These are phyloP conservation scores for Galeopterus variegatus DNA, from an alignment of 2,113 vertebrate genomes.

Conservation along the genomic window DNA sequence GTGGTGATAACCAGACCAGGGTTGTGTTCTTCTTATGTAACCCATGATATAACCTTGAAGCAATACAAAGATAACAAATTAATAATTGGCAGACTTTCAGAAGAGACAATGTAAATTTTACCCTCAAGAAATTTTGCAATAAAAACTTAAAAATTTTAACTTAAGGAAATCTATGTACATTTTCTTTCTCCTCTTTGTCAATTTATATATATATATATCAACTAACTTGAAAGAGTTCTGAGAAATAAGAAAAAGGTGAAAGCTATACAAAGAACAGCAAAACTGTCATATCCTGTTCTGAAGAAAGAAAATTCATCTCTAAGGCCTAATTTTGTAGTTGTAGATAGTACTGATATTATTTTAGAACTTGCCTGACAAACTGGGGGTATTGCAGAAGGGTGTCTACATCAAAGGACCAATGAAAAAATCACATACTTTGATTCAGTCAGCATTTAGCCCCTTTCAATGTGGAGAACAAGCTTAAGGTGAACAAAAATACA, in stretches of 20 bases:
- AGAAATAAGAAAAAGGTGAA: constrained; percentile 21
- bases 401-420: not conserved
- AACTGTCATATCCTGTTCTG: not conserved
- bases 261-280: not conserved
- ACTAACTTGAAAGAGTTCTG: not conserved
- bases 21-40: not conserved
- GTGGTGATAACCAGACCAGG: not conserved
- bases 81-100: not conserved
- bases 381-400: not conserved
- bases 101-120: not conserved
- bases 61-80: not conserved
- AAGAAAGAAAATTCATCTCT: not conserved
- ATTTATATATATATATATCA: not conserved
- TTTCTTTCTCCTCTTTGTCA: not conserved
- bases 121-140: not conserved
- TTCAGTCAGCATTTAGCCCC: not conserved
- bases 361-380: not conserved
- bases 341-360: not conserved
- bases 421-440: not conserved
- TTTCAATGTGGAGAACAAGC: not conserved
- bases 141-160: not conserved
- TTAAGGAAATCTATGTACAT: not conserved
- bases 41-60: not conserved
- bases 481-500: not conserved
- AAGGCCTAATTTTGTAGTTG: not conserved